These are phyloP conservation scores for Zele albiditarsus DNA, from an alignment of 2,888 invertebrate genomes.

Conservation along the genomic window DNA sequence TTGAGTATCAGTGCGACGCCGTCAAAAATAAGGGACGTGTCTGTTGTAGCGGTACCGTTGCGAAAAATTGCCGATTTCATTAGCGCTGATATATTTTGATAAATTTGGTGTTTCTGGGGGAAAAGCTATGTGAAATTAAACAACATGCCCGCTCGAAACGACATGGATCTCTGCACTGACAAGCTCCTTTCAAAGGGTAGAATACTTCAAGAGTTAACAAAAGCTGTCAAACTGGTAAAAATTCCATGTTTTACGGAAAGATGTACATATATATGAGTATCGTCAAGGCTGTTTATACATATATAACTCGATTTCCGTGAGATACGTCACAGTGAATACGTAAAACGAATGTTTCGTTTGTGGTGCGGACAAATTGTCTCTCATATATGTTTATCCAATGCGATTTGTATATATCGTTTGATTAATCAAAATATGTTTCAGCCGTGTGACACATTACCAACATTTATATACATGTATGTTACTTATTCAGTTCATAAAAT, in stretches of 20 bases:
- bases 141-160: constrained; percentile 67
- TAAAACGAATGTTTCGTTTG: not conserved
- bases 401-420: too few relatives aligned
- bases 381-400: too few relatives aligned
- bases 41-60: constrained; percentile 32
- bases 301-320: not conserved
- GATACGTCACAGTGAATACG: constrained; percentile 8
- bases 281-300: constrained; percentile 48
- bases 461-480: too few relatives aligned
- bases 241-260: not conserved
- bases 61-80: constrained; percentile 40
- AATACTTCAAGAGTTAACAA: constrained; percentile 70
- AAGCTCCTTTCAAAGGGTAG: constrained; percentile 69
- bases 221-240: constrained; percentile 72
- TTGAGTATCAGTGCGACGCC: constrained; percentile 28
- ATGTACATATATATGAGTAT: constrained; percentile 33
- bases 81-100: constrained; percentile 36
- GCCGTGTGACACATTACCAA: too few relatives aligned
- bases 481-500: too few relatives aligned
- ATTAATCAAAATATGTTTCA: too few relatives aligned
- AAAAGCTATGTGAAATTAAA: constrained; percentile 58
- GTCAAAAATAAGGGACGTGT: constrained; percentile 5
- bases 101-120: constrained; percentile 41
- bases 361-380: too few relatives aligned
- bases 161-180: constrained; percentile 70